Percentiles rank a stretch among this genome's conserved stretches.
These are phyloP conservation scores for Seladonia tumulorum DNA, from an alignment of 2,888 invertebrate genomes.

Conservation along the genomic window DNA sequence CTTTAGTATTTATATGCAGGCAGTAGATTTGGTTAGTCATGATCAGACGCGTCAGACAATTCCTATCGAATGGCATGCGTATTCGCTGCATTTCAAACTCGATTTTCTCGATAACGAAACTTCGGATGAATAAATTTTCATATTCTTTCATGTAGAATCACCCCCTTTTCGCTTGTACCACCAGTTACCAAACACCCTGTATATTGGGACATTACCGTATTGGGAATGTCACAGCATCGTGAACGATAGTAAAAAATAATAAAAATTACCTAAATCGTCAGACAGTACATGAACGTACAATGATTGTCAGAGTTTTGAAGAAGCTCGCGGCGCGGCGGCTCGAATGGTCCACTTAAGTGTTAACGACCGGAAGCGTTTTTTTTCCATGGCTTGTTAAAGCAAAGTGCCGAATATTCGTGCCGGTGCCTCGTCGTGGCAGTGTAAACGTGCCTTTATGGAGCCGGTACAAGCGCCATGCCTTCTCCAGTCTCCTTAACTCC, in stretches of 20 bases:
- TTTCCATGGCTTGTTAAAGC: not conserved
- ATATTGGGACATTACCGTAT: too few species aligned
- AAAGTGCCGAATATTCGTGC: not conserved
- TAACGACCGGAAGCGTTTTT: not conserved
- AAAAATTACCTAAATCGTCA: not conserved
- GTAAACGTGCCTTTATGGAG: constrained; percentile 10
- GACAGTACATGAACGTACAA: not conserved
- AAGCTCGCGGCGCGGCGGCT: not conserved
- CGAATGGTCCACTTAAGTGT: not conserved
- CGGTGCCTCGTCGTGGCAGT: not conserved
- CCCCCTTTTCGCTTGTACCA: too few species aligned
- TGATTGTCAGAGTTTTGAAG: not conserved
- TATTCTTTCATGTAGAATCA: too few species aligned
- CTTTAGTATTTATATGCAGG: too few species aligned
- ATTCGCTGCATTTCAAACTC: too few species aligned
- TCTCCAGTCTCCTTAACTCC: constrained; percentile 45
- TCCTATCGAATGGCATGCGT: too few species aligned
- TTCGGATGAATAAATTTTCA: too few species aligned
- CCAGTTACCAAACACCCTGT: too few species aligned
- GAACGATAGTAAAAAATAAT: not conserved
- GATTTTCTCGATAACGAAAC: too few species aligned
- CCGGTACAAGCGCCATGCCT: constrained; percentile 2
- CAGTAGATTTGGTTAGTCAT: too few species aligned
- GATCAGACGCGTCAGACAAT: too few species aligned
- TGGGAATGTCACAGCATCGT: not conserved